Evolutionary conservation across 2,113 vertebrate genomes (phyloP).

Genomic region (Percina caprodes): DNA sequence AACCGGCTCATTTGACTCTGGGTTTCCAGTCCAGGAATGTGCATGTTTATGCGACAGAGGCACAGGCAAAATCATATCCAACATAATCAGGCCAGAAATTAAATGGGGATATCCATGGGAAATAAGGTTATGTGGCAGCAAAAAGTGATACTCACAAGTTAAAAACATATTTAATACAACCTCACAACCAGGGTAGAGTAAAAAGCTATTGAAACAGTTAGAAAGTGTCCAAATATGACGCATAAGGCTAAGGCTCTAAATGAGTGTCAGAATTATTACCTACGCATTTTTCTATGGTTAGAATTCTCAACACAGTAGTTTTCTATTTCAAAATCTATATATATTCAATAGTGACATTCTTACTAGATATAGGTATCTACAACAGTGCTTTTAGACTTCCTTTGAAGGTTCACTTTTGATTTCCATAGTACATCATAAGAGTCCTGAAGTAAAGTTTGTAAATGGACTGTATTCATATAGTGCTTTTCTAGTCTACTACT

Average conservation of each 20-base stretch:
- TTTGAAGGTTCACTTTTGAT: neutral
- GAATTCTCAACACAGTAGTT: too few relatives aligned
- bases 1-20: conserved; percentile 7
- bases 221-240: neutral
- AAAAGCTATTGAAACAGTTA: neutral
- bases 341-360: too few relatives aligned
- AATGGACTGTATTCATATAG: too few relatives aligned
- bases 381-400: neutral
- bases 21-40: neutral
- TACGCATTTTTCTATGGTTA: neutral
- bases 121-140: neutral
- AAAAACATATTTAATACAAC: neutral
- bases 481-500: too few relatives aligned
- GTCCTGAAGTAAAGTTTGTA: neutral
- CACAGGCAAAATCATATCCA: neutral
- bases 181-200: neutral
- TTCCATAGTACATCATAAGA: neutral
- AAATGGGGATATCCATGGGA: neutral
- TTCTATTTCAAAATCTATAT: too few relatives aligned
- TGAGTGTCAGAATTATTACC: neutral
- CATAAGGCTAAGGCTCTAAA: neutral
- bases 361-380: neutral
- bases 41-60: neutral
- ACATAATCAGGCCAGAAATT: neutral
- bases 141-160: neutral